Evolutionary conservation across 2,113 vertebrate species (phyloP), one percentile per base, ranked within the genome.

Genomic region (Pseudorhombus dupliciocellatus): DNA sequence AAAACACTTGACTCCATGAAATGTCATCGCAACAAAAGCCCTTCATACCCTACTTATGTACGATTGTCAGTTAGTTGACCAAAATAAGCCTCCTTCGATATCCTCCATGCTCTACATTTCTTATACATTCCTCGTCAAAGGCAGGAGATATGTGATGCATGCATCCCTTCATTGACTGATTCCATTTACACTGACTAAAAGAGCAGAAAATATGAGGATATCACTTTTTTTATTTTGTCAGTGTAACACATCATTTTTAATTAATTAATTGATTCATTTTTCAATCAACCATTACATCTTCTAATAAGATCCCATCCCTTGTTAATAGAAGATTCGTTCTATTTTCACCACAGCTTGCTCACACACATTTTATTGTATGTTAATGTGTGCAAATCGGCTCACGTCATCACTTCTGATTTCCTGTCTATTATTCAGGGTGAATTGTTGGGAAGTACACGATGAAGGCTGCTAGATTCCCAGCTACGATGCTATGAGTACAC

Each of bases 401-500:
- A n/a, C 34, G 48, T 10, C 3, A 7, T 34, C 9, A 7, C 34
- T 58, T 69, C 20, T n/a, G 44, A 66, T 44, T 63, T 54, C 50
- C 42, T 31, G 1, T 21, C n/a, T 11, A 7, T 20, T 5, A 14
- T 22, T 60, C 3, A 30, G 25, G 54, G 16, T 64, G 70, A 51
- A 37, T 0, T 40, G 56, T 53, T n/a, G 26, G 44, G 20, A 46
- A 34, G 58, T n/a, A 20, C 70, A 46, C 21, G 66, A 42, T 8
- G 25, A 58, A 31, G 26, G 3, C 18, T 58, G 18, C 22, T 10
- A 4, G 57, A 73, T 59, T 73, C 54, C 37, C 61, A 73, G 37
- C 61, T 57, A 7, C 18, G 20, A 48, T 57, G 77, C 67, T 46
- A 1, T 15, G 52, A 63, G 34, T 71, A 74, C 53, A 66, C 48